These are phyloP conservation scores for Cercopithecus diana DNA, from an alignment of 2,797 vertebrate genomes.

Conservation along the genomic window DNA sequence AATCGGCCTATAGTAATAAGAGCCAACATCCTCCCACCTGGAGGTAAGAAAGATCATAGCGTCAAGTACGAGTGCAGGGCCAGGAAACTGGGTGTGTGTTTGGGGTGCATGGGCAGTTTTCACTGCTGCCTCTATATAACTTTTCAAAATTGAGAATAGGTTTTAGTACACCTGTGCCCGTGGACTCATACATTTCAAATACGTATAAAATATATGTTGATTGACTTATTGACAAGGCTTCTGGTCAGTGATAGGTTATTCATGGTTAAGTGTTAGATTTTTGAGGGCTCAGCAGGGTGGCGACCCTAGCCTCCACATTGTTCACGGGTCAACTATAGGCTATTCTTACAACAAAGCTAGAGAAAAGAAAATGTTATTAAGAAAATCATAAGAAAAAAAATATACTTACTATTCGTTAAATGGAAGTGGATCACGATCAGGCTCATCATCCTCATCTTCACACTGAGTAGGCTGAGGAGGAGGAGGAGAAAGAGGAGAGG, in stretches of 20 bases:
- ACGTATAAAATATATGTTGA: background rate
- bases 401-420: background rate
- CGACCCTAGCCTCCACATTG: too few species aligned
- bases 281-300: background rate
- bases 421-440: background rate
- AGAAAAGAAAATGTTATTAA: background rate
- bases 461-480: background rate
- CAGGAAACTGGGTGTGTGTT: background rate
- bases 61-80: background rate
- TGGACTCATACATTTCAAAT: background rate
- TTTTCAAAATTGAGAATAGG: background rate
- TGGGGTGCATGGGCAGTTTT: background rate
- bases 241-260: background rate
- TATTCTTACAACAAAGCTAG: background rate
- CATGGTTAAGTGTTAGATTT: background rate
- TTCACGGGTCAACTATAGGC: background rate
- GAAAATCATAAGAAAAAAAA: background rate
- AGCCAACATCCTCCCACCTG: fast-evolving
- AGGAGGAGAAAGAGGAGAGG: background rate
- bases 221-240: background rate
- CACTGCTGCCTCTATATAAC: background rate
- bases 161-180: background rate
- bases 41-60: background rate
- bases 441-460: background rate
- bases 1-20: background rate